Evolutionary conservation across 2,113 vertebrate genomes (phyloP).

Genomic region (Eolophus roseicapilla): DNA sequence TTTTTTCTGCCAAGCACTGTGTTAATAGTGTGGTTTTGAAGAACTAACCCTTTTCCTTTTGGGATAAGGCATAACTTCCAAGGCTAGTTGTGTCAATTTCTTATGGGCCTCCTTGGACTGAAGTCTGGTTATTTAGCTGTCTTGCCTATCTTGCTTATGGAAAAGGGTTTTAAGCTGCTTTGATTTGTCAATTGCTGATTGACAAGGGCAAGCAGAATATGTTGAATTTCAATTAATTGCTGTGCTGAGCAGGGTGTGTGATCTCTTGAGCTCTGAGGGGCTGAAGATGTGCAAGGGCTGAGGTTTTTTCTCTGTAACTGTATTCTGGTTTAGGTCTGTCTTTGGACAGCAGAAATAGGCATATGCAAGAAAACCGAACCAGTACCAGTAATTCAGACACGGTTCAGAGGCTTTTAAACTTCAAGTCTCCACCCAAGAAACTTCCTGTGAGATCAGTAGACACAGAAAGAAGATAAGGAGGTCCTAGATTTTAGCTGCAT

Average conservation of each 20-base stretch:
- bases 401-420: not conserved
- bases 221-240: not conserved
- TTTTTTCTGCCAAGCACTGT: not conserved
- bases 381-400: not conserved
- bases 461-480: not conserved
- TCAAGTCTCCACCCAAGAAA: constrained; percentile 22
- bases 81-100: not conserved
- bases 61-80: not conserved
- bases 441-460: constrained; percentile 16
- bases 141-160: not conserved
- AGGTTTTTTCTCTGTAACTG: not conserved
- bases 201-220: not conserved
- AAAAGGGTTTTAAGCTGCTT: not conserved
- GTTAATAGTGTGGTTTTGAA: not conserved
- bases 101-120: not conserved
- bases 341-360: not conserved
- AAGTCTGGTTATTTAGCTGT: not conserved
- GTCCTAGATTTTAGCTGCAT: not conserved
- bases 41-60: not conserved
- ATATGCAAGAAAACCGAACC: not conserved
- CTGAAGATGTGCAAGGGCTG: not conserved
- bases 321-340: not conserved
- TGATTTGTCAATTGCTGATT: not conserved
- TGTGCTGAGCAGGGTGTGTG: not conserved
- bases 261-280: not conserved